Evolutionary conservation across 64 coral and sea anemone genomes (phyloP).

Genomic region (Montipora cactus): DNA sequence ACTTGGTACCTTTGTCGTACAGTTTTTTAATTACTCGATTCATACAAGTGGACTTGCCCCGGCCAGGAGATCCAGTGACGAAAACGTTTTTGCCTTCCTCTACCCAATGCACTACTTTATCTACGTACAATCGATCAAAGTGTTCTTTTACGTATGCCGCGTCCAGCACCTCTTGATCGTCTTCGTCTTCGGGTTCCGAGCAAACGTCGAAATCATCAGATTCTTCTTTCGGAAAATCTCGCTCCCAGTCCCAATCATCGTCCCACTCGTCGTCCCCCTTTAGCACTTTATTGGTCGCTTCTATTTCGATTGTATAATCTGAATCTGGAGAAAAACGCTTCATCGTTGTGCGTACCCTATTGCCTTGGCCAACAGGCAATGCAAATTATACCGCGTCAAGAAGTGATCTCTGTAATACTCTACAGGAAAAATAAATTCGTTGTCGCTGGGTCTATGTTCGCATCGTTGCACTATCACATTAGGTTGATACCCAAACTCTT

Average conservation of each 20-base stretch:
- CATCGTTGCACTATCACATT: background rate
- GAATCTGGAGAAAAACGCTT: background rate
- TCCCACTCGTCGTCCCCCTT: background rate
- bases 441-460: background rate
- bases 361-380: background rate
- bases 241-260: background rate
- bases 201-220: background rate
- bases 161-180: background rate
- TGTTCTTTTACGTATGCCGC: background rate
- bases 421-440: background rate
- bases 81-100: background rate
- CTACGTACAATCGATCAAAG: background rate
- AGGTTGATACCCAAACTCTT: background rate
- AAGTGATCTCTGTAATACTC: background rate
- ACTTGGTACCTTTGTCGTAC: background rate
- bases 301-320: too few relatives aligned
- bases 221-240: background rate
- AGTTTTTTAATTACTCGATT: background rate
- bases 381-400: background rate
- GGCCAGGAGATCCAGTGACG: background rate
- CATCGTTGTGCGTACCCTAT: background rate
- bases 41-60: background rate
- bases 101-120: background rate
- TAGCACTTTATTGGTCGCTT: background rate
- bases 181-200: too few relatives aligned